Evolutionary conservation across 1,140 invertebrate species (phyloP), one percentile per base, ranked within the genome.

Genomic region (Drosophila rufa): DNA sequence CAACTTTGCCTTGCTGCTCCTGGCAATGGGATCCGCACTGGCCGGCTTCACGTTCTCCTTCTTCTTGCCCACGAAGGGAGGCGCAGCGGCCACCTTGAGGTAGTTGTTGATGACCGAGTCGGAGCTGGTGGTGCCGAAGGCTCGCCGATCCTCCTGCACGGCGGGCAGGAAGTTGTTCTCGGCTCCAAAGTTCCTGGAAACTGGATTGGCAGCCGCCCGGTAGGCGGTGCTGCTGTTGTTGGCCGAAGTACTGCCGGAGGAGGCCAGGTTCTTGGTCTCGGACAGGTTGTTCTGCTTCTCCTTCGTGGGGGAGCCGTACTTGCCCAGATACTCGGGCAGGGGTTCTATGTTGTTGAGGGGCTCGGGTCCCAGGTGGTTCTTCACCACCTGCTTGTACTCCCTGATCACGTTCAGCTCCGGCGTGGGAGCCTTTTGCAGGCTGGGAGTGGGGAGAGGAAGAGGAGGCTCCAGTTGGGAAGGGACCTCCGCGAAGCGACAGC

Each of bases 81-180:
- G 59, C 1, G 80, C 30, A 4, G 80, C 48, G 43, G 76, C 58
- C 33, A 89, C 74, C 48, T 90, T 92, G 5, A 93, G 56, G 53
- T 93, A 93, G 42, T 93, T 93, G 50, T 76, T 92, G 2, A 93
- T 93, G 3, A 93, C 92, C 0, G 89, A 45, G 11, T 92, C 91
- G 6, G 85, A 65, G 36, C 64, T 85, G 40, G 19, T 50, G 15
- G 19, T 43, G 1, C 19, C 53, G 5, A 51, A 73, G 14, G 30
- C 4, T 5, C 79, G 50, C 17, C 79, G 69, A 22, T 85, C 81
- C 3, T 80, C 85, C 19, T 77, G 81, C 22, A 83, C 59, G 8
- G 59, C 47, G 2, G 85, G 85, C 40, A 89, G 25, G 19, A 89
- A 85, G 14, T 89, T 89, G 15, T 82, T 89, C n/a, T 89, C 85